Conservation (phyloP, 2,888 invertebrate species). For the Petrophora chlorosata region DNA sequence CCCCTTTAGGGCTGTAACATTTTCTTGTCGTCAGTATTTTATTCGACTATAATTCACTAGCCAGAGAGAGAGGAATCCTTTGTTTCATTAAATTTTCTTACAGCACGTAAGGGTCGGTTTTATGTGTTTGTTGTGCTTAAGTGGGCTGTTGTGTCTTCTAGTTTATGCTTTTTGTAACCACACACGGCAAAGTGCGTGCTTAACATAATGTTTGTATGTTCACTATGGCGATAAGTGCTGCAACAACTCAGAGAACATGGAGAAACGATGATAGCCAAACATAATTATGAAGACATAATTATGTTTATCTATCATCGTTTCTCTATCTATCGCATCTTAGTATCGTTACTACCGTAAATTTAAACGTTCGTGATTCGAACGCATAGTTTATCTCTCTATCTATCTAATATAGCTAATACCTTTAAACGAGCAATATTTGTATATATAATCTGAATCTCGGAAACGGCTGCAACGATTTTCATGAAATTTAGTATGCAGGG, state of each 20-base stretch:
- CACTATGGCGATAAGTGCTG: not conserved
- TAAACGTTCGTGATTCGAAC: no score
- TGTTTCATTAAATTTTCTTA: constrained; percentile 64
- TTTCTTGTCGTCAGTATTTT: constrained; percentile 73
- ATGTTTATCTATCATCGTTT: no score
- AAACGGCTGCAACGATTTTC: no score
- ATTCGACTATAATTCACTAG: constrained; percentile 69
- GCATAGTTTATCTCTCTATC: no score
- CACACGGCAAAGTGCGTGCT: constrained; percentile 18
- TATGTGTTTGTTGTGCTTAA: constrained; percentile 40
- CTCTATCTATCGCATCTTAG: no score
- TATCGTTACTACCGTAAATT: no score
- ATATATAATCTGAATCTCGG: no score
- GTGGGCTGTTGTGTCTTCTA: constrained; percentile 24
- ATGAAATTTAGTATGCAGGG: no score
- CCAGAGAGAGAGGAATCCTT: constrained; percentile 54
- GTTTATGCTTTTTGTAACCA: constrained; percentile 34
- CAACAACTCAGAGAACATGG: not conserved
- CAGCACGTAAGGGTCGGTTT: constrained; percentile 44
- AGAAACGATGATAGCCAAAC: no score
- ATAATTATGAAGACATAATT: no score
- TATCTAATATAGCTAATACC: no score
- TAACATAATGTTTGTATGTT: constrained; percentile 17
- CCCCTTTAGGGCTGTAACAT: constrained; percentile 73
- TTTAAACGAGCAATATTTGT: no score